Base-by-base conservation (phyloP, 1,140 invertebrate genomes). In the Campoletis sonorensis region DNA sequence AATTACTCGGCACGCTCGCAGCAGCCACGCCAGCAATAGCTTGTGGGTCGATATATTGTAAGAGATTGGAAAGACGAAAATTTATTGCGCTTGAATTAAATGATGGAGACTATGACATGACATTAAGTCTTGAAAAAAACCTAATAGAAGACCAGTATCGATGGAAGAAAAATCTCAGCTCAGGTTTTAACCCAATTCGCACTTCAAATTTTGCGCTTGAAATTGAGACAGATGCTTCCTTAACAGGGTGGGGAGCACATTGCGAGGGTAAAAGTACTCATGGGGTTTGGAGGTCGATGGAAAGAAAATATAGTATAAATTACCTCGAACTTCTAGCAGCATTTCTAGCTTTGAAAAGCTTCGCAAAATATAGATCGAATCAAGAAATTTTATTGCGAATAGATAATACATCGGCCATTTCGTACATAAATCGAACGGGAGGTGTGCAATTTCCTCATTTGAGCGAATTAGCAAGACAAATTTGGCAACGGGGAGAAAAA, bases 261-360 rank as follows among this genome's bases (percentile, higher is more conserved):
- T 71, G 33, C 33, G 30, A 80, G 54, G 54, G 37, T 26, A 80
- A 64, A 49, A 61, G 40, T 70, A 37, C 30, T 18, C 30, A 27
- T n/a, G 78, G 68, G 16, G 40, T 54, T 71, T 30, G 71, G 68
- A 51, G 33, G 4, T 18, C 72, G 40, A 75, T 23, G 40, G 45
- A 75, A 75, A 75, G 26, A 33, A 75, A 49, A 75, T 49, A 26
- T 49, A 30, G 67, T 75, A 75, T 75, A 30, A 75, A 75, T 75
- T 75, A 75, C 26, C 72, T 75, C 16, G 72, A 75, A 49, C 15
- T 54, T 15, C 72, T 75, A 2, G 72, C 72, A 21, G 49, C 72
- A 21, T 75, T 75, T 26, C 33, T 75, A 49, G 72, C 72, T 16
- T 16, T 75, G 13, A 64, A 26, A 64, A 64, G n/a, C 61, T 64